Evolutionary conservation across 1,140 invertebrate genomes (phyloP), one percentile per base, ranked within the genome.

Genomic region (Bombus impatiens): DNA sequence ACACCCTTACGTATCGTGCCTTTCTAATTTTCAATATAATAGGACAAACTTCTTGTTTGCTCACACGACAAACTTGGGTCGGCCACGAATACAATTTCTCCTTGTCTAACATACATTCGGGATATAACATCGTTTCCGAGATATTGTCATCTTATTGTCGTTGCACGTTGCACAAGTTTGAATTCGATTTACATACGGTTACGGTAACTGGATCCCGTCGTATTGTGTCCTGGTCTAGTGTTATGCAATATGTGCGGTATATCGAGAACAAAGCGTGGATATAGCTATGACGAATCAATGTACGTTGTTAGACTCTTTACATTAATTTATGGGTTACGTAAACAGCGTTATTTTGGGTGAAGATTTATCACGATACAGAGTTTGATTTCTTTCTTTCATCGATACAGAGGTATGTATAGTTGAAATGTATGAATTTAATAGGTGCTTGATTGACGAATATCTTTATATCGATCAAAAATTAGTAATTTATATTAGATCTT

Each of bases 181-280:
- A 78, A 65, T 78, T 78, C 28, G 28, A 65, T 78, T 78, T 78
- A 25, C 77, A 32, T 78, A 40, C n/a, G 18, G 59, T 22, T 65
- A 42, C 18, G 15, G 18, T n/a, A 65, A 78, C 40, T 25, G 15
- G 15, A 42, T 37, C 18, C 35, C 2, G 1, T 59, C 37, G 6
- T 62, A 42, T 22, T 35, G 57, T 65, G 18, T 53, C 47, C 47
- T 8, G 47, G 47, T 53, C 18, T 28, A 9, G 1, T 37, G 47
- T 42, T 65, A 37, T 13, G 28, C 57, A 32, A 78, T 40, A 77
- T 10, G 35, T 3, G 35, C 8, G 3, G 18, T 37, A 9, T 78
- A 15, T 78, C 28, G 9, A 22, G 77, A n/a, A 65, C 57, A 78
- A 65, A 59, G 32, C 28, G 37, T n/a, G 6, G 10, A 32, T 78